Evolutionary conservation across 2,888 invertebrate species (phyloP), one percentile per base, ranked within the genome.

Genomic region (Dryobotodes eremita): DNA sequence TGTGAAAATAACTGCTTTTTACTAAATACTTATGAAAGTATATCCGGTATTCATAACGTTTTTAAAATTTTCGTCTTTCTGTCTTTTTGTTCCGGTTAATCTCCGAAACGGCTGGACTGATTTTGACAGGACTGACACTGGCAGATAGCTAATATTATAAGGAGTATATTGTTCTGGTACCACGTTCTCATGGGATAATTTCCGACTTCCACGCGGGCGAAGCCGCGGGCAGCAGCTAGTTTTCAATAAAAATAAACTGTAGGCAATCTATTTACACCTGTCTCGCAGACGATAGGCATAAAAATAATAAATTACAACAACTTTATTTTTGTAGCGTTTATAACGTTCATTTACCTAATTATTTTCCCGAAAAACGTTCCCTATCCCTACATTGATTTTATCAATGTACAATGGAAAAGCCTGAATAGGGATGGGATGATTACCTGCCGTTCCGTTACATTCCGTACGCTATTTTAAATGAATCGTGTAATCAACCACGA

Each of bases 401-500:
- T 72, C 50, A 81, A 61, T 36, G 62, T 66, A 69, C 57, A 72
- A 73, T 48, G 31, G 65, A 77, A 72, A 42, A 55, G 6, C 11
- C 42, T 77, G 79, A 79, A 81, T 86, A 74, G 76, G 73, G 66
- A 71, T 61, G 55, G 70, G 75, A 82, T 88, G 87, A 89, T 88
- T 89, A 85, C 80, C 77, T 75, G 20, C 59, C 66, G 42, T 71
- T 62, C 77, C 57, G 75, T 69, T 75, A 83, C 76, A 80, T 80
- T 76, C 61, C 65, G 36, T 77, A 69, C 74, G 80, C 79, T 86
- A 86, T 82, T 83, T 81, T 84, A 89, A 86, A 86, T 91, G 90
- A 91, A 91, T 91, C 86, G 90, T 83, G 89, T 91, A 91, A 92
- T 92, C 91, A 91, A 90, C 89, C 88, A 88, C 89, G 86, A 88